Conservation (phyloP, 1,140 invertebrate species). For the Macrostomum lignano region DNA sequence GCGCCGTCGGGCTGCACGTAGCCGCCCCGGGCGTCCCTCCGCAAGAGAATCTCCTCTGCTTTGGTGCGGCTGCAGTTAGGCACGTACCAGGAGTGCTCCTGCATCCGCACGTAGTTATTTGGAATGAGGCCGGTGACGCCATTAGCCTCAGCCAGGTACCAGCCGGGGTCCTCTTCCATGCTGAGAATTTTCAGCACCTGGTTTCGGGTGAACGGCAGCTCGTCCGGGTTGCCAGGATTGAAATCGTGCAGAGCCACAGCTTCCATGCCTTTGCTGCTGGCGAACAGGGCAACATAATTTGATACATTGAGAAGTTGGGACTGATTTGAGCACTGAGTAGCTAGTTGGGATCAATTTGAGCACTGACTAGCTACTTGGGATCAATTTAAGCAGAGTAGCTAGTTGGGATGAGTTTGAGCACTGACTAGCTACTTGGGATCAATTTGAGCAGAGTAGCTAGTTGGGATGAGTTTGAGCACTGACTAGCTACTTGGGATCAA, state of each 20-base stretch:
- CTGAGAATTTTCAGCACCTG: slow-evolving; percentile 82
- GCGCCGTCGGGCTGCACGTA: slow-evolving; percentile 46
- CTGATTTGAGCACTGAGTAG: too few relatives aligned
- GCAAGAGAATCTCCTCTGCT: slow-evolving; percentile 61
- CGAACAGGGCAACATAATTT: too few relatives aligned
- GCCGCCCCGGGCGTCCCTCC: slow-evolving; percentile 34
- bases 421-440: too few relatives aligned
- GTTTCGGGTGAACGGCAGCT: slow-evolving; percentile 97
- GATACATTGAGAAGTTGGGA: too few relatives aligned
- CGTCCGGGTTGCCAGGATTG: slow-evolving; percentile 80
- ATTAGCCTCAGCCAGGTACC: slow-evolving; percentile 91
- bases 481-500: too few relatives aligned
- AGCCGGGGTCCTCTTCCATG: slow-evolving; percentile 98
- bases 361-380: too few relatives aligned
- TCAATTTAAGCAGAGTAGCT: too few relatives aligned
- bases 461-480: too few relatives aligned
- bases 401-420: too few relatives aligned
- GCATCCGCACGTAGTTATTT: slow-evolving; percentile 97
- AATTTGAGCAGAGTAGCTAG: too few relatives aligned
- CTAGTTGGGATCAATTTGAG: too few relatives aligned
- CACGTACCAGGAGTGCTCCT: slow-evolving; percentile 56
- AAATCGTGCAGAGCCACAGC: slow-evolving; percentile 96
- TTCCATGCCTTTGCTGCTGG: too few relatives aligned
- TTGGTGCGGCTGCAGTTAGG: slow-evolving; percentile 80
- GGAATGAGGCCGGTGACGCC: slow-evolving; percentile 91